Base-by-base conservation (phyloP, 2,113 vertebrate species). In the Galemys pyrenaicus region DNA sequence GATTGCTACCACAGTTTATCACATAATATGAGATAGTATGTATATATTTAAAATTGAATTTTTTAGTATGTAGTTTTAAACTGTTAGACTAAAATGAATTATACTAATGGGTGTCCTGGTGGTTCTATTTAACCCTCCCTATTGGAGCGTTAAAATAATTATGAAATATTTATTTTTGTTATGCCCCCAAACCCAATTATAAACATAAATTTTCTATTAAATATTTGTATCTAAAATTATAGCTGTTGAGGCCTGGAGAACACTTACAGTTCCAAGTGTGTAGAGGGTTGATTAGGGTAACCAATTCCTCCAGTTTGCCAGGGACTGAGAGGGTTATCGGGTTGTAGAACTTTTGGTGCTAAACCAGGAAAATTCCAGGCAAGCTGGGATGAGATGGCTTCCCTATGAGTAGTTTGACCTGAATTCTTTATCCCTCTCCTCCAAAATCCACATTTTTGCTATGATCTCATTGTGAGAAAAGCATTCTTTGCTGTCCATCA, bases 31-130 rank as follows among this genome's bases (percentile, higher is more conserved):
- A 86, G 30, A 82, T 6, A 19, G 39, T 67, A 56, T 2, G 7
- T 58, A 93, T 82, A 89, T 71, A 82, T 64, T 90, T 94, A 87
- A 89, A 97, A 97, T 94, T 74, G 16, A 56, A 94, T 95, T 97
- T 94, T 62, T 89, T 30, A 0, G n/a, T 32, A 65, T 16, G 30
- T 37, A 54, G 41, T 65, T 94, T 77, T 26, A 93, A 97, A 97
- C 84, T 97, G 73, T 94, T 84, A 67, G 37, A 91, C 80, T 68
- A 74, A 97, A 97, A 97, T 75, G 77, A 8, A n/a, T 82, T 81
- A 60, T 88, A 78, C 95, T 89, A 83, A 94, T 65, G 15, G 87
- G 28, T 65, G 58, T 79, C 20, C 28, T 77, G 39, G 39, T 92
- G 51, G 58, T 54, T 92, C 41, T 87, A 17, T 51, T 60, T 24